Base-by-base conservation (phyloP, 2,888 invertebrate genomes). In the Ernsta delagoae region DNA sequence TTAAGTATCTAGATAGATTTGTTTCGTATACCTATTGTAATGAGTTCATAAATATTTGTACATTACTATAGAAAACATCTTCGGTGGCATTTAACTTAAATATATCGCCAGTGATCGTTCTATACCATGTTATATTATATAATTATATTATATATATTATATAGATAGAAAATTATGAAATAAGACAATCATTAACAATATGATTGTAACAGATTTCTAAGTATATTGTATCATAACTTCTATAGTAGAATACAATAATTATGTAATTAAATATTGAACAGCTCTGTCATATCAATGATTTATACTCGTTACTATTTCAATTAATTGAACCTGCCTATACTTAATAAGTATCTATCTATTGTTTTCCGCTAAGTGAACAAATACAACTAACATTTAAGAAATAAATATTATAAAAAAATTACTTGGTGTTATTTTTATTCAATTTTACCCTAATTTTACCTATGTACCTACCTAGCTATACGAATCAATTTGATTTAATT, bases 351-450 rank as follows among this genome's bases (percentile, higher is more conserved):
- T 69, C 69, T 67, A 69, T 71, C 72, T 56, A 34, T 9, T 76
- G 70, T 83, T 74, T 79, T 76, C 82, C 79, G 78, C 74, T 83
- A 83, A 81, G 80, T 81, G 80, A 85, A 80, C 81, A 83, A 86
- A 85, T 83, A 77, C 74, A 79, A 87, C 80, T 88, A 87, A 88
- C 81, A 82, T 80, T 48, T 85, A 85, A 86, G 74, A 78, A 75
- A 56, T 56, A 56, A 56, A 75, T 73, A 75, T 60, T 53, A 59
- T 31, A 36, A 61, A 45, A 65, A 36, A 9, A n/a, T 59, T 39
- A 39, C 59, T 59, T 31, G 48, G n/a, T 5, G 4, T 53, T 53
- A 0, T 53, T 24, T 8, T 53, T 53, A 8, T 2, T 1, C 5
- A 53, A 53, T 0, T 9, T 24, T 7, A n/a, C 5, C 24, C 11